Conservation (phyloP, 53 echinoderm and acorn worm species). For the Holothuria scabra region DNA sequence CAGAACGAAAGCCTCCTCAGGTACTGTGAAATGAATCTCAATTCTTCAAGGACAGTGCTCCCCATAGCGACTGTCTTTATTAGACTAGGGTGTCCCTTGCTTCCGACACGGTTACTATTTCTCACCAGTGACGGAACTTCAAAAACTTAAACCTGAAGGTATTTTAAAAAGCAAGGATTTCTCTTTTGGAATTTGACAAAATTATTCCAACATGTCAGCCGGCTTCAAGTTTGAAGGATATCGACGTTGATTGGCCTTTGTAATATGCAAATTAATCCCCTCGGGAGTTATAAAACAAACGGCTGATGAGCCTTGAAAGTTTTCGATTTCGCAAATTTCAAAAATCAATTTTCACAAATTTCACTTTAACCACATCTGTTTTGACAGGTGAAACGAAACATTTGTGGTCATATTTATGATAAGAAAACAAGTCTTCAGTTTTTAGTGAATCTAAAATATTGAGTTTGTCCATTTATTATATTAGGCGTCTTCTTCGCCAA, state of each 20-base stretch:
- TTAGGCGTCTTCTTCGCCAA: no score
- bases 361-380: conserved; percentile 19
- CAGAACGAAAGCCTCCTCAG: no score
- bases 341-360: conserved; percentile 9
- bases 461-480: no score
- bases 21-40: no score
- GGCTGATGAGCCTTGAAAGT: conserved; percentile 32
- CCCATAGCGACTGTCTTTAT: conserved; percentile 1
- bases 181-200: no score
- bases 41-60: no score
- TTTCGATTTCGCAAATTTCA: conserved; percentile 35
- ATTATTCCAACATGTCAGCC: no score
- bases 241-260: conserved; percentile 26
- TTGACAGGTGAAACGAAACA: conserved; percentile 30
- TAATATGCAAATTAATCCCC: conserved; percentile 17
- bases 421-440: background rate
- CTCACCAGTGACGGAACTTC: conserved; percentile 9
- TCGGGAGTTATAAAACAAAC: conserved; percentile 24
- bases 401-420: conserved; percentile 9
- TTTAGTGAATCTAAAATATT: background rate
- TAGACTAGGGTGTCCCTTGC: conserved; percentile 36
- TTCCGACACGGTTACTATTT: conserved; percentile 26
- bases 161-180: no score
- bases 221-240: no score
- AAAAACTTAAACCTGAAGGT: background rate